Percentiles rank a stretch among this genome's conserved stretches.
Evolutionary conservation across 2,113 vertebrate genomes (phyloP).

Genomic region (Bos javanicus): DNA sequence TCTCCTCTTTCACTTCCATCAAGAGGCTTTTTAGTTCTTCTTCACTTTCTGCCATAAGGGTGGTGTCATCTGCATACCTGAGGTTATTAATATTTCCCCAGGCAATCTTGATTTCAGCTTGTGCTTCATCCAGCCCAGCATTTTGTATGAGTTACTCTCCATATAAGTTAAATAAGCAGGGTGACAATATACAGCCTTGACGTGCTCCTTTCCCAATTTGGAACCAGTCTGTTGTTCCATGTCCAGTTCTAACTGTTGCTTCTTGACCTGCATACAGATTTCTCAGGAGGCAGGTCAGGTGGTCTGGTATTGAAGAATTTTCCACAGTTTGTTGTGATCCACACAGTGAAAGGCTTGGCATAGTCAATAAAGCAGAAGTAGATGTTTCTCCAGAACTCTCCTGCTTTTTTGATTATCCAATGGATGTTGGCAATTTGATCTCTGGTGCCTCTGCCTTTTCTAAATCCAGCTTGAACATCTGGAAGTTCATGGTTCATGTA

Average conservation of each 20-base stretch:
- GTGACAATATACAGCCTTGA: not conserved
- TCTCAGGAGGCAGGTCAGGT: not conserved
- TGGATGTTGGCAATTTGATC: not conserved
- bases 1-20: not conserved
- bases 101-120: not conserved
- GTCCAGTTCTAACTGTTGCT: not conserved
- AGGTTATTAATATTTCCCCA: not conserved
- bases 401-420: not conserved
- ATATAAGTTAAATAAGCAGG: not conserved
- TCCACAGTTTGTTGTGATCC: not conserved
- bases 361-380: not conserved
- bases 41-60: not conserved
- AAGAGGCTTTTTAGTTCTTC: not conserved
- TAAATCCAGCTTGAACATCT: not conserved
- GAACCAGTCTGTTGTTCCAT: not conserved
- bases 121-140: not conserved
- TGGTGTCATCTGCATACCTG: not conserved
- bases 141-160: not conserved
- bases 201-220: not conserved
- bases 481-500: not conserved
- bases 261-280: not conserved
- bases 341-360: not conserved
- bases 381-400: not conserved
- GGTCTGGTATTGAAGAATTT: not conserved
- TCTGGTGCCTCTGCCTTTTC: not conserved